phyloP scores from a whole-genome alignment of 92 coral and sea anemone genomes.

The Siderastrea siderea region DNA sequence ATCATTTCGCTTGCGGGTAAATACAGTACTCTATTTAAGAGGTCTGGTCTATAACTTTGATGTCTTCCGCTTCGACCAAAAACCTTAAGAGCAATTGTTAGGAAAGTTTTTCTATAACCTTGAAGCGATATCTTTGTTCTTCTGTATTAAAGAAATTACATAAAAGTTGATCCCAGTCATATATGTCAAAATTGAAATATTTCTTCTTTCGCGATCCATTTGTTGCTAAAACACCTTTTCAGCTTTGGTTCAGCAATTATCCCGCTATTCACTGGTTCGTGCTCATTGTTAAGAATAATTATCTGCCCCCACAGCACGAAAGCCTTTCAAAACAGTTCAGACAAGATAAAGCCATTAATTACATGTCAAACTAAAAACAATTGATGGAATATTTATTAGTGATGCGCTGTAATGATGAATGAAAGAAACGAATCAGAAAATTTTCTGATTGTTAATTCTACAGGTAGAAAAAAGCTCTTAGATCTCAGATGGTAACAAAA shows the following conservation, averaged over 20 bases:
- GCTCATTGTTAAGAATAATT: not conserved
- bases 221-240: not conserved
- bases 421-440: too few relatives aligned
- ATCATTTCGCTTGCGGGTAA: not conserved
- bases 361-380: not conserved
- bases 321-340: conserved; percentile 4
- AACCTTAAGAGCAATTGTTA: not conserved
- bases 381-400: not conserved
- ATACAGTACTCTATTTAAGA: not conserved
- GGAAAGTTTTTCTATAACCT: not conserved
- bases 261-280: not conserved
- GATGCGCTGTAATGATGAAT: too few relatives aligned
- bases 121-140: not conserved
- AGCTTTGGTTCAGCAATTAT: not conserved
- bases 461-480: too few relatives aligned
- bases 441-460: too few relatives aligned
- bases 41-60: not conserved
- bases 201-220: not conserved
- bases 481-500: too few relatives aligned
- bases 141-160: not conserved
- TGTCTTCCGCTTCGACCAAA: not conserved
- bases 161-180: not conserved
- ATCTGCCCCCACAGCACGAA: not conserved
- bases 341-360: conserved; percentile 12
- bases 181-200: not conserved